Evolutionary conservation across 2,888 invertebrate genomes (phyloP), one percentile per base, ranked within the genome.

Genomic region (Lutraria lutraria): DNA sequence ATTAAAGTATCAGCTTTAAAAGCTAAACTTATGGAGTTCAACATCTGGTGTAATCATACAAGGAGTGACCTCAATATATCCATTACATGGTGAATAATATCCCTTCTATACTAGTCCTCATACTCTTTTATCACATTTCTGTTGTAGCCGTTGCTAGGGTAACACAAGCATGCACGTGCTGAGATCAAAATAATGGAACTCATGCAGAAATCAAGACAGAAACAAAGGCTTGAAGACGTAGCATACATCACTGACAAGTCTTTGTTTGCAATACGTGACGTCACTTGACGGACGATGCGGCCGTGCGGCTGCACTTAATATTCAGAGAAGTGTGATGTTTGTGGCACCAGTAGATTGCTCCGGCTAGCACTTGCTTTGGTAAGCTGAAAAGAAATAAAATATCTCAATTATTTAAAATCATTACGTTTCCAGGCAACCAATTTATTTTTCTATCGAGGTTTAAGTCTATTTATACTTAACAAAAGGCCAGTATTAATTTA

Each of bases 341-440:
- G 81, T 72, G 60, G 56, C 54, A 68, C 83, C 80, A 79, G 53
- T 76, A 85, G 34, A 82, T 87, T 85, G 76, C 87, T 86, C 80
- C 79, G 90, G 91, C 90, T 92, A 92, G 91, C 91, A 92, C 91
- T 92, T 89, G 88, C 91, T 89, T 91, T 88, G 86, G 88, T 81
- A 89, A 89, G 91, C 89, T 91, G 88, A 80, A 90, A 90, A 80
- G 8, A 83, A 16, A 91, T 68, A 85, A 85, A 83, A 63, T 10
- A 31, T 76, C 19, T 19, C 31, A 25, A 34, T 34, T 63, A 76
- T 54, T 84, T n/a, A 68, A 25, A 76, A n/a, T 76, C 54, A 12
- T 34, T 43, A 43, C 12, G 60, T 84, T 76, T n/a, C 72, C 13
- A 25, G 12, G 54, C 54, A 76, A 84, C 68, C n/a, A 16, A 54